Conservation (phyloP, 2,797 vertebrate genomes). For the Pseudomugil tenellus region DNA sequence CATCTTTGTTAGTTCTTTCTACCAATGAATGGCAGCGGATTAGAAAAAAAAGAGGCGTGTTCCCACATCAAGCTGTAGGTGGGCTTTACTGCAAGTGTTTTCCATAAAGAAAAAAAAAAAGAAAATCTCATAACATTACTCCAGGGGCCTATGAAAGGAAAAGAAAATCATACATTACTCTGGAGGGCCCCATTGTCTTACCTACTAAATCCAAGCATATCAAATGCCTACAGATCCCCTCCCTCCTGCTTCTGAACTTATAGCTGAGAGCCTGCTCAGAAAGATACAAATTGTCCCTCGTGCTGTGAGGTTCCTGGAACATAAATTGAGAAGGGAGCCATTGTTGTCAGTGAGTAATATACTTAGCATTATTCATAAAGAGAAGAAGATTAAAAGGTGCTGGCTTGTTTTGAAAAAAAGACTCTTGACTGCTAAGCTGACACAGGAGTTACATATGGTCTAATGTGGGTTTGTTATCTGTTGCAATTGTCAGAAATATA, state of each 20-base stretch:
- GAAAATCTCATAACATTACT: constrained; percentile 77
- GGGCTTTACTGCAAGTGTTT: constrained; percentile 78
- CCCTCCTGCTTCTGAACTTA: constrained; percentile 66
- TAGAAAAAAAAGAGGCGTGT: constrained; percentile 74
- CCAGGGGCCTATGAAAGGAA: constrained; percentile 69
- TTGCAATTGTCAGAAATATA: constrained; percentile 77
- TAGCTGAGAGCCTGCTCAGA: constrained; percentile 78
- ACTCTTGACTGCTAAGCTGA: constrained; percentile 70
- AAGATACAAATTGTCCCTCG: constrained; percentile 83
- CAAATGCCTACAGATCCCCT: constrained; percentile 79
- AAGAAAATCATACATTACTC: constrained; percentile 73
- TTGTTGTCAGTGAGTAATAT: constrained; percentile 85
- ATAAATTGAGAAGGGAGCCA: constrained; percentile 81
- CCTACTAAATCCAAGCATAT: constrained; percentile 76
- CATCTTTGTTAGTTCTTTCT: constrained; percentile 78
- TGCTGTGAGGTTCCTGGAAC: constrained; percentile 77
- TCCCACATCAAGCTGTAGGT: constrained; percentile 76
- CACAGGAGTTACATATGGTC: constrained; percentile 77
- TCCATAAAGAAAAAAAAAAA: constrained; percentile 55
- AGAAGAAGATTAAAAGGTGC: constrained; percentile 76
- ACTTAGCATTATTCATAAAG: constrained; percentile 85
- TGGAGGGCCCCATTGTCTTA: constrained; percentile 76
- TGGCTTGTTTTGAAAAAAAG: constrained; percentile 59
- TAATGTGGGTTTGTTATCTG: constrained; percentile 77
- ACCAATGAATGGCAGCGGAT: constrained; percentile 75